Evolutionary conservation across 2,797 vertebrate species (phyloP).

Genomic region (Trachurus trachurus): DNA sequence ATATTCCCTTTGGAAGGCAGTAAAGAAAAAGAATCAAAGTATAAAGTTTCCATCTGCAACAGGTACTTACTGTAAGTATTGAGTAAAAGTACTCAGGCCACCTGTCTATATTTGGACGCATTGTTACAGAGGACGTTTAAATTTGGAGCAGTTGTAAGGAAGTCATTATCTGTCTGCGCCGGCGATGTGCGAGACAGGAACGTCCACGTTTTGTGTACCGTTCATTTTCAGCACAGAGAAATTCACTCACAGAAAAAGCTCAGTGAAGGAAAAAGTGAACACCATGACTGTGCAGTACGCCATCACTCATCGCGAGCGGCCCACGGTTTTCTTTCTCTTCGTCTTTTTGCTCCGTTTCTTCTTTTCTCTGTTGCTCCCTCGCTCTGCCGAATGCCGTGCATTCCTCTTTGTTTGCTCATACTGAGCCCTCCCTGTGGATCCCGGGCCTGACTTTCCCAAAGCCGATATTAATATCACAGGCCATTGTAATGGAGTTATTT

Average conservation of each 20-base stretch:
- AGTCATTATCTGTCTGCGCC: constrained; percentile 28
- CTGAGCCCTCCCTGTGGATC: constrained; percentile 91
- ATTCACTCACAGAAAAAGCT: constrained; percentile 4
- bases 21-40: background rate
- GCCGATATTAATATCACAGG: constrained; percentile 99
- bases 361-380: constrained; percentile 57
- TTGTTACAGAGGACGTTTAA: constrained; percentile 4
- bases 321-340: constrained; percentile 51
- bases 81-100: background rate
- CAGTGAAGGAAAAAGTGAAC: constrained; percentile 40
- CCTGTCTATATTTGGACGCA: background rate
- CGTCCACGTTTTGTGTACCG: background rate
- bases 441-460: constrained; percentile 94
- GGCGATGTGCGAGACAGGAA: constrained; percentile 28
- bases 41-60: background rate
- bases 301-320: constrained; percentile 66
- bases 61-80: background rate
- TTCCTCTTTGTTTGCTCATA: constrained; percentile 93
- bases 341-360: constrained; percentile 50
- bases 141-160: constrained; percentile 19
- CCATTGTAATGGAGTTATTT: constrained; percentile 99
- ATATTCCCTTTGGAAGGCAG: background rate
- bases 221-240: constrained; percentile 25
- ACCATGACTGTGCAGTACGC: constrained; percentile 60
- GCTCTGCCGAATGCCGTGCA: constrained; percentile 88